Percentiles rank a stretch among this genome's conserved stretches.
These are phyloP conservation scores for Takifugu ocellatus DNA, from an alignment of 2,797 vertebrate species.

Conservation along the genomic window DNA sequence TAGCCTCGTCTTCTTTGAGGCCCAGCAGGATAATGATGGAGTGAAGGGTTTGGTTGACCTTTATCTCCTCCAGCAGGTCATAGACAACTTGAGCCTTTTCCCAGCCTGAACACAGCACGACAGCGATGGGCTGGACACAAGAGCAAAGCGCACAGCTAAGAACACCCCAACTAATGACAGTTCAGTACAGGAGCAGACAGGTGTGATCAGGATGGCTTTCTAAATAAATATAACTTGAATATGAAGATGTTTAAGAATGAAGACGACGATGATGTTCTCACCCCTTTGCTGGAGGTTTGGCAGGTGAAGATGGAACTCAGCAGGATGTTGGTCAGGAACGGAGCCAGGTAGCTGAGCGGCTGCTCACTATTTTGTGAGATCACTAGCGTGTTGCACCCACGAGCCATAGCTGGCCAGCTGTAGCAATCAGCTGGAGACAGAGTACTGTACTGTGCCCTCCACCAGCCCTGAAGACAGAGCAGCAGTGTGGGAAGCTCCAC, in stretches of 20 bases:
- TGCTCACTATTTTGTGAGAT: constrained; percentile 75
- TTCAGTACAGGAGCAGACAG: too few relatives aligned
- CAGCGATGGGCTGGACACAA: constrained; percentile 80
- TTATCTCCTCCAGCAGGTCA: constrained; percentile 73
- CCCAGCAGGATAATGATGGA: constrained; percentile 79
- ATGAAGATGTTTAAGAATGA: too few relatives aligned
- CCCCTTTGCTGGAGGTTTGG: constrained; percentile 71
- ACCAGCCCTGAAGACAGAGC: constrained; percentile 73
- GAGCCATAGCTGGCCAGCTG: constrained; percentile 85
- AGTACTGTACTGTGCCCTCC: constrained; percentile 46
- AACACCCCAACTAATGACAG: too few relatives aligned
- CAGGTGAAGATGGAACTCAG: constrained; percentile 61
- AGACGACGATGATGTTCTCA: constrained; percentile 57
- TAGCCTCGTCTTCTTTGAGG: constrained; percentile 76
- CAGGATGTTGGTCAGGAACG: constrained; percentile 82
- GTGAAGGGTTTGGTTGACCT: constrained; percentile 59
- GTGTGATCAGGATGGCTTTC: too few relatives aligned
- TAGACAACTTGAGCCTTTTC: constrained; percentile 82
- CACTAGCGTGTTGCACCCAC: constrained; percentile 80
- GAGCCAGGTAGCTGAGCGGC: constrained; percentile 83
- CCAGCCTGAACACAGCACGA: constrained; percentile 88
- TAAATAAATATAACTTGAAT: too few relatives aligned
- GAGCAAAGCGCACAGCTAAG: too few relatives aligned
- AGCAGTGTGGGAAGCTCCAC: too few relatives aligned
- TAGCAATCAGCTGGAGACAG: constrained; percentile 77